These are phyloP conservation scores for Galaxias olidus DNA, from an alignment of 2,797 vertebrate genomes.

Conservation along the genomic window DNA sequence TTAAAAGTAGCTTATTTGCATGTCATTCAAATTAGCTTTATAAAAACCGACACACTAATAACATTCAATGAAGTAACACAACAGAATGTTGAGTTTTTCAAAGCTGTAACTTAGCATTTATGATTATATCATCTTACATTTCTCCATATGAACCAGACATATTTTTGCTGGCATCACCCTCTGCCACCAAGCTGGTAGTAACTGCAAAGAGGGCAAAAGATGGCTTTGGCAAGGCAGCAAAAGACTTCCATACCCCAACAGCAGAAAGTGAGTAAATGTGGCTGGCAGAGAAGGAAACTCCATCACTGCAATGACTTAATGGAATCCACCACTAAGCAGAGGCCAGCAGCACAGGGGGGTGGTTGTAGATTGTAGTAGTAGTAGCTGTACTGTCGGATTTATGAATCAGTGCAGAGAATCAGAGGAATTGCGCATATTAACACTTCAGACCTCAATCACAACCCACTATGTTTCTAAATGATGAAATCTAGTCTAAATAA, in stretches of 20 bases:
- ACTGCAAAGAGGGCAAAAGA: background rate
- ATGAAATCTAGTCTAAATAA: no score
- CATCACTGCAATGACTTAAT: slow-evolving; percentile 15
- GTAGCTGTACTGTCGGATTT: slow-evolving; percentile 17
- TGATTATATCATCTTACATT: background rate
- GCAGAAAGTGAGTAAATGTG: slow-evolving; percentile 6
- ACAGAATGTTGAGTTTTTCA: no score
- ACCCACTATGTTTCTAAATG: no score
- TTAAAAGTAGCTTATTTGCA: no score
- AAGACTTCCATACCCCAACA: slow-evolving; percentile 12
- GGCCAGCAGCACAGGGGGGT: slow-evolving; percentile 33
- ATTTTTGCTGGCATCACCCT: background rate
- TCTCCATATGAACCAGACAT: background rate
- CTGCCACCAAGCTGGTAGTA: background rate
- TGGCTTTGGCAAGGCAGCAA: background rate
- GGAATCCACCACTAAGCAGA: slow-evolving; percentile 26
- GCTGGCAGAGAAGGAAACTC: background rate
- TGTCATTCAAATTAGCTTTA: no score
- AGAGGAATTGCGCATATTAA: slow-evolving; percentile 36
- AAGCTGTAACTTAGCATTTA: background rate
- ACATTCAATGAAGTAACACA: no score
- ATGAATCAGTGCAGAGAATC: slow-evolving; percentile 45
- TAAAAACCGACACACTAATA: no score
- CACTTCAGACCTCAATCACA: no score
- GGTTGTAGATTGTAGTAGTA: slow-evolving; percentile 4